Conservation (phyloP, 2,888 invertebrate genomes). For the Oeneis ivallda region DNA sequence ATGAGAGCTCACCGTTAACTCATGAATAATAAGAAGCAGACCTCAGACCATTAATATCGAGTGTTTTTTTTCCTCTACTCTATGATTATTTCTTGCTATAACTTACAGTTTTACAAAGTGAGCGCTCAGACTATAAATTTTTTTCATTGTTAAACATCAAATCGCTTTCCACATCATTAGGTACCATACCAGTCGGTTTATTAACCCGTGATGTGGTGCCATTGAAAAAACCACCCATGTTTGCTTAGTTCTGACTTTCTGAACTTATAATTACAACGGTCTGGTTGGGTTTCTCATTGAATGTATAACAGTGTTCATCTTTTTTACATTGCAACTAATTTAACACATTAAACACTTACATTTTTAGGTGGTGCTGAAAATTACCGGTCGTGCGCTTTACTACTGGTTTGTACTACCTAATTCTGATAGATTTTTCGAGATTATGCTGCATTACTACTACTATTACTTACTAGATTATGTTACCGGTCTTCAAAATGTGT, state of each 20-base stretch:
- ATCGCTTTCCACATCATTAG: constrained; percentile 72
- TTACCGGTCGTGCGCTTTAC: too few species aligned
- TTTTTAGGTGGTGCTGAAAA: too few species aligned
- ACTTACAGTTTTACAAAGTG: constrained; percentile 71
- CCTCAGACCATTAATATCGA: constrained; percentile 62
- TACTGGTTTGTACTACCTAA: too few species aligned
- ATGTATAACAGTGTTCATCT: constrained; percentile 27
- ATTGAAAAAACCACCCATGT: constrained; percentile 27
- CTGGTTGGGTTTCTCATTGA: constrained; percentile 29
- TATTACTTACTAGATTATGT: too few species aligned
- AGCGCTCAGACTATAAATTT: constrained; percentile 57
- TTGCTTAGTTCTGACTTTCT: constrained; percentile 20
- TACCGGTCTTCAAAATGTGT: too few species aligned
- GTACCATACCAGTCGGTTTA: constrained; percentile 43
- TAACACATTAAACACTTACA: too few species aligned
- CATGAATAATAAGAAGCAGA: constrained; percentile 71
- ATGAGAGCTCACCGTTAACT: constrained; percentile 61
- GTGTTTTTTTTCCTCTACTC: constrained; percentile 73
- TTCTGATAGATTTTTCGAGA: too few species aligned
- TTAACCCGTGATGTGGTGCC: constrained; percentile 29
- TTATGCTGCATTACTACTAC: too few species aligned
- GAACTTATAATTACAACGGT: constrained; percentile 34
- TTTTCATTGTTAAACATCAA: constrained; percentile 54
- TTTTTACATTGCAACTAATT: too few species aligned
- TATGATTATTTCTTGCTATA: constrained; percentile 74